Base-by-base conservation (phyloP, 2,888 invertebrate genomes). In the Ditylenchus weischeri region DNA sequence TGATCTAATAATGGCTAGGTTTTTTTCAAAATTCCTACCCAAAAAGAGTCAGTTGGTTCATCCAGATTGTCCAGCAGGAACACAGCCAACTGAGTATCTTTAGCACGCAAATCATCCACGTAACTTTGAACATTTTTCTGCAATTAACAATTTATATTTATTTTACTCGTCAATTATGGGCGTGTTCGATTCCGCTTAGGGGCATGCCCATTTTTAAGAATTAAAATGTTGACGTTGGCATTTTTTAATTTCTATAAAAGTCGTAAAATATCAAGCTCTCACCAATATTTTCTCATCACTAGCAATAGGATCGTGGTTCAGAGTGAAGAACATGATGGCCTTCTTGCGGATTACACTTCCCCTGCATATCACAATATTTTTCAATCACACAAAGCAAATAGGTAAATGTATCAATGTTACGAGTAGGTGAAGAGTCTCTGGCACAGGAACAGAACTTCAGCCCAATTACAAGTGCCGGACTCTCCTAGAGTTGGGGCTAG, bases 401-500 rank as follows among this genome's bases (percentile, higher is more conserved):
- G 3, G 10, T 54, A 6, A 54, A 18, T 29, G 8, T 54, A 18
- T 19, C 13, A 29, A 29, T 19, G 7, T n/a, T 36, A 71, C 69
- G 62, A 38, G 23, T 69, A 51, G 23, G 48, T 69, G 35, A 69
- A 38, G 18, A 63, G 36, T 35, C 43, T 21, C 43, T 69, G 66
- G 38, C 60, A 69, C n/a, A 69, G 58, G 38, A 69, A 70, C 19
- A 69, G 54, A 35, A 69, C 54, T 43, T 69, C 69, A 35, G 49
- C 63, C 62, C 64, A 69, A 63, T 70, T 70, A 58, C 69, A 50
- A 6, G 35, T 29, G 19, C 69, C 69, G 18, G 69, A 69, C 43
- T 57, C 69, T 29, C 69, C 69, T 10, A 69, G 23, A 36, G 35
- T 38, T 18, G 62, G 43, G 29, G 15, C 36, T 49, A 69, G 35